Conservation (phyloP, 2,113 vertebrate species). For the Strigops habroptila region DNA sequence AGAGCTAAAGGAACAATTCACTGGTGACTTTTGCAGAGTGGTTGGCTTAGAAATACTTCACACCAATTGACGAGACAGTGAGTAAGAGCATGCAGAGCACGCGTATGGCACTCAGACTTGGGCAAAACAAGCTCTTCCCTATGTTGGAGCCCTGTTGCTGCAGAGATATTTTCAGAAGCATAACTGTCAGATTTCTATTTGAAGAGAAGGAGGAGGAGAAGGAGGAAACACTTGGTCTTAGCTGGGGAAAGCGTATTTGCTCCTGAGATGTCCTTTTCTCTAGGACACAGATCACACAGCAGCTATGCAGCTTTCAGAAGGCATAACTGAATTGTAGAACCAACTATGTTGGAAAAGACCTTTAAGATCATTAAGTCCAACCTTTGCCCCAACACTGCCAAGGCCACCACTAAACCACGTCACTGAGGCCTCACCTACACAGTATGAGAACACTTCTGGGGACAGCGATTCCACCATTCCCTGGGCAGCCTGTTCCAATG, state of each 20-base stretch:
- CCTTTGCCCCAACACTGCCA: background rate
- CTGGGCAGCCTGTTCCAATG: background rate
- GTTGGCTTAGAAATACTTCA: background rate
- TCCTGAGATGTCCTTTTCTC: background rate
- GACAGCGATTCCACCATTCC: background rate
- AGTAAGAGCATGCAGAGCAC: background rate
- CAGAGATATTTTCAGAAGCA: background rate
- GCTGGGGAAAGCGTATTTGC: background rate
- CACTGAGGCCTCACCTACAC: background rate
- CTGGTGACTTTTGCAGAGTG: accelerated
- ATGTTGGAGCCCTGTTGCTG: accelerated
- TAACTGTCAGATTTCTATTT: background rate
- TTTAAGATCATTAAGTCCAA: background rate
- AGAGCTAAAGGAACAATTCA: background rate
- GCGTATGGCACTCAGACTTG: background rate
- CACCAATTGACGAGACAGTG: background rate
- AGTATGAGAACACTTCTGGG: background rate
- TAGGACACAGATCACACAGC: background rate
- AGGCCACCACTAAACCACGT: background rate
- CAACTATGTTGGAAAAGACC: background rate
- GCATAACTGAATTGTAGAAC: background rate
- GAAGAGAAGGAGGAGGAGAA: background rate
- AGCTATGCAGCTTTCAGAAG: background rate
- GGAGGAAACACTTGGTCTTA: background rate
- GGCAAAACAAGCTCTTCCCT: background rate